Percentiles rank a stretch among this genome's conserved stretches.
phyloP scores from a whole-genome alignment of 2,113 vertebrate species.

The Forbesichthys agassizii region DNA sequence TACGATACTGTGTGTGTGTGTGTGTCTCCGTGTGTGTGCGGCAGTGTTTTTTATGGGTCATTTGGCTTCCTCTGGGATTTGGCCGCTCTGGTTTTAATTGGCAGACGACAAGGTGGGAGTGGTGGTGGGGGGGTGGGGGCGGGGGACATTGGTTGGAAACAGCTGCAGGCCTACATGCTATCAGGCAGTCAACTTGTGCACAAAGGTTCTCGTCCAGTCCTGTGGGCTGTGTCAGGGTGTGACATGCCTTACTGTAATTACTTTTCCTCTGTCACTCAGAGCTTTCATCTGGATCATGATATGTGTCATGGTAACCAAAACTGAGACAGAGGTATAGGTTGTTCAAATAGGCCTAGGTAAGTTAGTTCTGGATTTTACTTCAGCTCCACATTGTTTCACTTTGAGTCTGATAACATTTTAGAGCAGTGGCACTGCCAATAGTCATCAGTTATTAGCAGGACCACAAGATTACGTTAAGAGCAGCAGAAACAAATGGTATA shows the following conservation, averaged over 20 bases:
- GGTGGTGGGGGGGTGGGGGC: constrained; percentile 34
- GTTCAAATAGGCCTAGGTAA: too few species aligned
- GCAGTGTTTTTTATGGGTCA: constrained; percentile 17
- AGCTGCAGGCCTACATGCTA: constrained; percentile 51
- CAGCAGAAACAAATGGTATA: too few species aligned
- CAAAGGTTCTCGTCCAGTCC: constrained; percentile 34
- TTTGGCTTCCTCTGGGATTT: constrained; percentile 58
- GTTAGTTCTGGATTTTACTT: too few species aligned
- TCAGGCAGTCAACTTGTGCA: constrained; percentile 60
- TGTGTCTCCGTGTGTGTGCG: constrained; percentile 4
- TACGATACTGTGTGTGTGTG: constrained; percentile 57
- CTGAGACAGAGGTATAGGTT: neutral
- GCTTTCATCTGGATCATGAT: constrained; percentile 5
- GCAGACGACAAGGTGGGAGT: constrained; percentile 48
- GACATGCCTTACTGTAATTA: constrained; percentile 46
- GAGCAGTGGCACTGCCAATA: too few species aligned
- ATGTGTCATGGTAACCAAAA: neutral
- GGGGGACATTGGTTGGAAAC: constrained; percentile 53
- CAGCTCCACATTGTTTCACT: too few species aligned
- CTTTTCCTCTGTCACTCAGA: neutral
- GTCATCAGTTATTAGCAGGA: too few species aligned
- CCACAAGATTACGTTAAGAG: too few species aligned
- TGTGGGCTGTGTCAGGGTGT: constrained; percentile 28
- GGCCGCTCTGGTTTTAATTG: constrained; percentile 62
- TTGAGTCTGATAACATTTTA: too few species aligned